Evolutionary conservation across 2,797 vertebrate genomes (phyloP).

Genomic region (Antrozous pallidus): DNA sequence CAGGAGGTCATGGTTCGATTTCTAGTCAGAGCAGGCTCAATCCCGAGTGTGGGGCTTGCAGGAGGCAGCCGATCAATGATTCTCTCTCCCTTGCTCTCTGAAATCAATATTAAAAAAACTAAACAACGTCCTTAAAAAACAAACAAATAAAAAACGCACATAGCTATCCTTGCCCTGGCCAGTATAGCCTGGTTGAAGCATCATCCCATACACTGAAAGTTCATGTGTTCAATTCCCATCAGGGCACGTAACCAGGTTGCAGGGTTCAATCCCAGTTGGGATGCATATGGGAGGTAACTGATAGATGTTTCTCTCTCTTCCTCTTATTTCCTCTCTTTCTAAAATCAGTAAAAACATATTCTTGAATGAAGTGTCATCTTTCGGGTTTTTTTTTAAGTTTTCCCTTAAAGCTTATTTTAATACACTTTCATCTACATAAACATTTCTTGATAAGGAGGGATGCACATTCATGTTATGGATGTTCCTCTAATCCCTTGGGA

Average conservation of each 20-base stretch:
- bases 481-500: neutral
- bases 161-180: too few species aligned
- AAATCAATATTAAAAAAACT: neutral
- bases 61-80: neutral
- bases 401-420: neutral
- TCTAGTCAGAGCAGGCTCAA: neutral
- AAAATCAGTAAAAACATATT: neutral
- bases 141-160: too few species aligned
- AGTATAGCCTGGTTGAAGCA: too few species aligned
- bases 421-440: neutral
- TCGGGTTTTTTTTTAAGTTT: neutral
- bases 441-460: neutral
- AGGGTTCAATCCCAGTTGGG: neutral
- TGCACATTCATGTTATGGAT: neutral
- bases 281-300: neutral
- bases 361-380: neutral
- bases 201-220: too few species aligned
- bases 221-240: neutral
- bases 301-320: neutral
- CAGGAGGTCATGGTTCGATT: neutral
- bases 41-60: neutral
- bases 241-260: neutral
- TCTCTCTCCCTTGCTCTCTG: neutral
- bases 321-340: neutral
- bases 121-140: too few species aligned